These are phyloP conservation scores for Clarias gariepinus DNA, from an alignment of 2,113 vertebrate species.

Conservation along the genomic window DNA sequence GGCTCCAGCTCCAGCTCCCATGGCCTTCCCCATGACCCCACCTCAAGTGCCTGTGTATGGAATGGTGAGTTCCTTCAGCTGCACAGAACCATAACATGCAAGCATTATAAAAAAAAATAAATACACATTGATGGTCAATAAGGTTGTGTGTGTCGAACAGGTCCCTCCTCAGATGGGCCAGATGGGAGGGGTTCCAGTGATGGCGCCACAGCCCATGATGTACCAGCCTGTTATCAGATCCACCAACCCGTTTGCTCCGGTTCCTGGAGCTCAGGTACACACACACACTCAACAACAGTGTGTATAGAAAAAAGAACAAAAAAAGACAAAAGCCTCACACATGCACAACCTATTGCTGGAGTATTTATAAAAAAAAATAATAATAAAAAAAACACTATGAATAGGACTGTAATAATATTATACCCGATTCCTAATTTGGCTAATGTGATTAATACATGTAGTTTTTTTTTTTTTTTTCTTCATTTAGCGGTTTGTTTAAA, in stretches of 20 bases:
- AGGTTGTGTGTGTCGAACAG: conserved; percentile 59
- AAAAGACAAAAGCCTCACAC: neutral
- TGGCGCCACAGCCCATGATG: conserved; percentile 83
- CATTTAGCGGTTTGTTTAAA: too few species aligned
- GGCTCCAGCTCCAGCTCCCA: conserved; percentile 82
- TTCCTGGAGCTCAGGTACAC: conserved; percentile 83
- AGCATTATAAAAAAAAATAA: neutral
- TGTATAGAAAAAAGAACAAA: too few species aligned
- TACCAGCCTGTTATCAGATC: conserved; percentile 84
- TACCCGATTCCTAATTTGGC: too few species aligned
- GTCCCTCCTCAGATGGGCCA: conserved; percentile 79
- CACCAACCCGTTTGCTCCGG: conserved; percentile 81
- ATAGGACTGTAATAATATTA: too few species aligned
- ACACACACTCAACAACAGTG: neutral
- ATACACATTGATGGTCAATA: neutral
- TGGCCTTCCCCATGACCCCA: conserved; percentile 82
- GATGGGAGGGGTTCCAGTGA: conserved; percentile 76
- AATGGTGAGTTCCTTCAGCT: conserved; percentile 78
- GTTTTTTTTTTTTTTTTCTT: too few species aligned
- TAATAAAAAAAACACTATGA: too few species aligned
- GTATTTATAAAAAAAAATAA: too few species aligned
- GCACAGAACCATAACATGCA: neutral
- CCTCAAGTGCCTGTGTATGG: conserved; percentile 92
- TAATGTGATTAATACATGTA: too few species aligned
- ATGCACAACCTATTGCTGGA: too few species aligned